Evolutionary conservation across 2,113 vertebrate genomes (phyloP).

Genomic region (Psilopogon haemacephalus): DNA sequence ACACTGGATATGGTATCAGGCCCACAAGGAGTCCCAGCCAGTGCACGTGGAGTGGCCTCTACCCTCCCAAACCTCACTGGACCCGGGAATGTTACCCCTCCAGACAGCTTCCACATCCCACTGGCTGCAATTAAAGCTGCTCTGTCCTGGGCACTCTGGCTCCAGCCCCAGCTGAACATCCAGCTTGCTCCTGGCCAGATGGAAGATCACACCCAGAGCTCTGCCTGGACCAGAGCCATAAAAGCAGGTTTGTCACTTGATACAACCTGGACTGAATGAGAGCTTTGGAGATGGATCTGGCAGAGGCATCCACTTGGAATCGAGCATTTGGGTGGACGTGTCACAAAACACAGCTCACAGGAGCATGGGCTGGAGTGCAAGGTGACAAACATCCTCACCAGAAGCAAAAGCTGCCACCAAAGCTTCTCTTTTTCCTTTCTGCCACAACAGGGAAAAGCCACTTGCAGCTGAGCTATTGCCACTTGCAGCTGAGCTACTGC

Average conservation of each 20-base stretch:
- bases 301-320: background rate
- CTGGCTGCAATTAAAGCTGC: background rate
- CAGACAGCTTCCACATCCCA: fast-evolving
- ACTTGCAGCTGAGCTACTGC: no score
- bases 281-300: fast-evolving
- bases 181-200: background rate
- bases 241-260: background rate
- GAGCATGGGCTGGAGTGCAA: background rate
- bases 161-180: background rate
- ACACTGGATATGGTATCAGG: background rate
- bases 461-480: no score
- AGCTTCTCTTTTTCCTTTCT: fast-evolving
- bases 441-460: fast-evolving
- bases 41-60: background rate
- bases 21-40: background rate
- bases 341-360: background rate
- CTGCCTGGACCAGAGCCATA: background rate
- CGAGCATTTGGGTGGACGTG: fast-evolving
- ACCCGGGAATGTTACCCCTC: background rate
- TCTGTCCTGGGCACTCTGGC: fast-evolving
- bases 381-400: background rate
- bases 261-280: fast-evolving
- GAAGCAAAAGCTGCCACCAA: background rate
- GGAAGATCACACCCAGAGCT: fast-evolving
- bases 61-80: background rate